Percentiles rank a stretch among this genome's conserved stretches.
Evolutionary conservation across 1,140 invertebrate species (phyloP).

Genomic region (Prorops nasuta): DNA sequence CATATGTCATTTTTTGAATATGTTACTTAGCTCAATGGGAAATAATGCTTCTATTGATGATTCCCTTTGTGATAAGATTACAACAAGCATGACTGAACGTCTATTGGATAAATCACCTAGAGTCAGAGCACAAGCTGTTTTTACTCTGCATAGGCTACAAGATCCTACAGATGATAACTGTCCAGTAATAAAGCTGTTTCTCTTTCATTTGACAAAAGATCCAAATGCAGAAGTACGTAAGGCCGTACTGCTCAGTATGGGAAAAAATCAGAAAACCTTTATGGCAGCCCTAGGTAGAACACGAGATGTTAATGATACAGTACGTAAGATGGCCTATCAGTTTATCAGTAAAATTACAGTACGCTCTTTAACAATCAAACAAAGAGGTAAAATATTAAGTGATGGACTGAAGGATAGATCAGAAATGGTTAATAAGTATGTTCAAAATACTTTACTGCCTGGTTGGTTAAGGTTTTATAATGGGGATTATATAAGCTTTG

Average conservation of each 20-base stretch:
- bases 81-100: conserved; percentile 67
- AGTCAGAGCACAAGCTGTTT: conserved; percentile 75
- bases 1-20: conserved; percentile 73
- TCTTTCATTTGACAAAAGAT: conserved; percentile 76
- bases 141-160: conserved; percentile 77
- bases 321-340: conserved; percentile 71
- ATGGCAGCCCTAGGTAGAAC: conserved; percentile 66
- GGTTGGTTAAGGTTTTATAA: conserved; percentile 66
- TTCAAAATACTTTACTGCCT: conserved; percentile 59
- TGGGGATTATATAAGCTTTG: conserved; percentile 62
- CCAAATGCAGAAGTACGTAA: conserved; percentile 64
- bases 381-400: conserved; percentile 65
- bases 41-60: conserved; percentile 77
- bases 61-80: conserved; percentile 71
- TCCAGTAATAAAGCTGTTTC: conserved; percentile 73
- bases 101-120: conserved; percentile 70
- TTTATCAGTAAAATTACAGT: conserved; percentile 70
- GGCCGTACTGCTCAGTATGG: conserved; percentile 47
- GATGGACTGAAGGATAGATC: conserved; percentile 68
- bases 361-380: conserved; percentile 66
- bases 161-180: conserved; percentile 75
- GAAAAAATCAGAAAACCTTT: conserved; percentile 45
- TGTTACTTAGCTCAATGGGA: conserved; percentile 70
- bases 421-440: conserved; percentile 54
- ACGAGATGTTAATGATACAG: conserved; percentile 72